Evolutionary conservation across 2,888 invertebrate genomes (phyloP).

Genomic region (Tricholauxania praeusta): DNA sequence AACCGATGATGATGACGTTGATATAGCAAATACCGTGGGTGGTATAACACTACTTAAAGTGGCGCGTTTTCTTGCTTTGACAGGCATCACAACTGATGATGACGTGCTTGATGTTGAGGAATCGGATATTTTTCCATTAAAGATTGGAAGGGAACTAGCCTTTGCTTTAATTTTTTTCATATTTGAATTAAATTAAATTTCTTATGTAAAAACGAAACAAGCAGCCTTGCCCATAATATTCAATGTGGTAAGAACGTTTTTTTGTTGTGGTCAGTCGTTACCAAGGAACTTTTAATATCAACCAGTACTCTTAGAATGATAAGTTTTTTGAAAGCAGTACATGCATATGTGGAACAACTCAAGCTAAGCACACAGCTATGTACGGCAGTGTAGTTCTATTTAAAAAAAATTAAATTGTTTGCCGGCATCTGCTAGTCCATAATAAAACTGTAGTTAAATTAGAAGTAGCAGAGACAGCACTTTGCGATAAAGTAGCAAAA

Average conservation of each 20-base stretch:
- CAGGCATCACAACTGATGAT: constrained; percentile 49
- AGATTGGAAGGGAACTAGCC: constrained; percentile 64
- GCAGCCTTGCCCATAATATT: background rate
- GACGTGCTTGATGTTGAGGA: constrained; percentile 58
- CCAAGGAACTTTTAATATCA: constrained; percentile 22
- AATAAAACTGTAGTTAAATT: too few species aligned
- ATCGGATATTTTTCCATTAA: constrained; percentile 63
- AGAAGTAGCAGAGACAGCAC: too few species aligned
- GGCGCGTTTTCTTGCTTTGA: constrained; percentile 46
- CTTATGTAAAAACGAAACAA: background rate
- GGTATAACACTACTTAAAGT: constrained; percentile 46
- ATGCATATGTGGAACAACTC: too few species aligned
- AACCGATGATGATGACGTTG: constrained; percentile 48
- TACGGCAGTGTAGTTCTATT: too few species aligned
- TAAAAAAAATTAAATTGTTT: too few species aligned
- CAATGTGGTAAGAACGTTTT: constrained; percentile 1
- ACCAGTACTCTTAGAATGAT: too few species aligned
- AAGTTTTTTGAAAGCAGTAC: too few species aligned
- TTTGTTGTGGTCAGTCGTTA: constrained; percentile 48
- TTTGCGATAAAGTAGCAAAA: too few species aligned
- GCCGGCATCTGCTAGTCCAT: too few species aligned
- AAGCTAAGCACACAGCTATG: too few species aligned
- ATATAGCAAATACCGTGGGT: constrained; percentile 59
- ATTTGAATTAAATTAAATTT: constrained; percentile 16
- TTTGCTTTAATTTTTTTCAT: constrained; percentile 64